phyloP scores from a whole-genome alignment of 1,140 invertebrate species.

The Dinoponera quadriceps region DNA sequence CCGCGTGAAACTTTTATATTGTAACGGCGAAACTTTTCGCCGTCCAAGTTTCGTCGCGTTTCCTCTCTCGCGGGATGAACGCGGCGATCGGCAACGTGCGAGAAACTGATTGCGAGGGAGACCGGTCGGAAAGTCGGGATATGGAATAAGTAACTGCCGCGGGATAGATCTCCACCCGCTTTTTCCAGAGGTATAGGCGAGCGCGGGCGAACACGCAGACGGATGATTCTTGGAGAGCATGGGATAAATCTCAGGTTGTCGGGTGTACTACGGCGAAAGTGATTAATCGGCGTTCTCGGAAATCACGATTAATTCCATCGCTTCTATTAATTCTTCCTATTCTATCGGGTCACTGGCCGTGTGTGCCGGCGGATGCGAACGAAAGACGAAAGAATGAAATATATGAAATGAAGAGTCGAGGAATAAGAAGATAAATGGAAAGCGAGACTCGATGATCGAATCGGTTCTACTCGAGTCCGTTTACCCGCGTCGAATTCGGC shows the following conservation, averaged over 20 bases:
- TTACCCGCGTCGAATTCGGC: conserved; percentile 5
- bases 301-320: too few relatives aligned
- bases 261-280: neutral
- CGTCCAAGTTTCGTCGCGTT: conserved; percentile 61
- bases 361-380: too few relatives aligned
- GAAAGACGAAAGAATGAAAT: too few relatives aligned
- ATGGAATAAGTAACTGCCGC: conserved; percentile 29
- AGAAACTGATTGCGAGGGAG: neutral
- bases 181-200: neutral
- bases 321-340: too few relatives aligned
- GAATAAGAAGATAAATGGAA: too few relatives aligned
- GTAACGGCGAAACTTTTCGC: conserved; percentile 64
- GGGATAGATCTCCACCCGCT: neutral
- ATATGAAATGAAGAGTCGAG: too few relatives aligned
- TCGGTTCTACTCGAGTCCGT: neutral
- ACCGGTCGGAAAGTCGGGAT: conserved; percentile 17
- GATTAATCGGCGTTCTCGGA: neutral
- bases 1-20: conserved; percentile 60
- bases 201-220: conserved; percentile 11
- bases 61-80: conserved; percentile 35
- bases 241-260: neutral
- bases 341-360: too few relatives aligned
- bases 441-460: neutral
- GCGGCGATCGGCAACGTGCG: conserved; percentile 7
- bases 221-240: neutral